These are phyloP conservation scores for Neodon shergylaensis DNA, from an alignment of 2,113 vertebrate genomes.

Conservation along the genomic window DNA sequence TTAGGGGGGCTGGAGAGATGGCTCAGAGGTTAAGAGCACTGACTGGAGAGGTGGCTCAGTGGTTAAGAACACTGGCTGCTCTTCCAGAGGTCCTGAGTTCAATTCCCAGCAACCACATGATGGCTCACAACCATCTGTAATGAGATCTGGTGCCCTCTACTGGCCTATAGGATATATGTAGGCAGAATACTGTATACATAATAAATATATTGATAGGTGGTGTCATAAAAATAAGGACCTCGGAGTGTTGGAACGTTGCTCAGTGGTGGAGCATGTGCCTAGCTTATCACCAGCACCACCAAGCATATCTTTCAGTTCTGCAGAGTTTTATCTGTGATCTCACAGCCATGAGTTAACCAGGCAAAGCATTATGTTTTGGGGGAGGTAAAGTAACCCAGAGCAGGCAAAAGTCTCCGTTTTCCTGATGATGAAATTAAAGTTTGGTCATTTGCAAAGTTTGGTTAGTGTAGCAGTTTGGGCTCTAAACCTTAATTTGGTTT, in stretches of 20 bases:
- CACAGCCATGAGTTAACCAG: background rate
- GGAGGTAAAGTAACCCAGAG: constrained; percentile 4
- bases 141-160: no score
- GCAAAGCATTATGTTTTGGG: background rate
- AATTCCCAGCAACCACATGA: no score
- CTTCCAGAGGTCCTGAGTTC: no score
- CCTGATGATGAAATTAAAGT: constrained; percentile 53
- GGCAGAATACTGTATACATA: no score
- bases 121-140: no score
- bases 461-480: background rate
- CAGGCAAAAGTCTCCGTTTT: constrained; percentile 17
- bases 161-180: no score
- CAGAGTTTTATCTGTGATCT: background rate
- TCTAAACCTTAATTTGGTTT: background rate
- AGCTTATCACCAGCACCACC: background rate
- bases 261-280: background rate
- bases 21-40: no score
- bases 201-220: no score
- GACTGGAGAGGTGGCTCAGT: no score
- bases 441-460: constrained; percentile 4
- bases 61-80: no score
- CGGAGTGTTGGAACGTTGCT: background rate
- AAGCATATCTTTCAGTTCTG: background rate
- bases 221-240: background rate
- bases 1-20: no score